Base-by-base conservation (phyloP, 2,888 invertebrate species). In the Ceratothoa steindachneri region DNA sequence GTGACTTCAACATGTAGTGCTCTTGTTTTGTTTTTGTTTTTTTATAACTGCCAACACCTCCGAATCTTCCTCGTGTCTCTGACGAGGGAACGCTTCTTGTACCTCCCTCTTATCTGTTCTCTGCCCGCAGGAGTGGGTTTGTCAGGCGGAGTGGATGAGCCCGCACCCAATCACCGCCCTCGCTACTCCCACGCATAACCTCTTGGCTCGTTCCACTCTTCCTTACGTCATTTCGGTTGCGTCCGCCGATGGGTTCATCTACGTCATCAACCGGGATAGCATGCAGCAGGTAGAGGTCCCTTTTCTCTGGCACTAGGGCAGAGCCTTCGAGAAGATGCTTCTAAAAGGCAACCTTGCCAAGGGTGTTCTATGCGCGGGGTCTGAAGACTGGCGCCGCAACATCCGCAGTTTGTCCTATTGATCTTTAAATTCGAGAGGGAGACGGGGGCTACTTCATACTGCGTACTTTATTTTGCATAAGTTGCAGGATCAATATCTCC, bases 201-300 rank as follows among this genome's bases (percentile, higher is more conserved):
- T 78, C 19, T 71, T 78, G 15, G 71, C 72, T 22, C 67, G 68
- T 22, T 69, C 72, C 7, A 73, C 73, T 22, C 30, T 78, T 12
- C 75, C 78, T 4, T 71, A 73, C 55, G 69, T 76, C 30, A 71
- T 78, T 66, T 71, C 78, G 53, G 75, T 75, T 22, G 78, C 78
- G 12, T 73, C 75, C 22, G 69, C 71, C 28, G 78, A 76, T 71
- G 75, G 71, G 31, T 52, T 29, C 24, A 69, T 78, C 12, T 75
- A 72, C 64, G 73, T 72, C 1, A 73, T 78, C 52, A 78, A 78
- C 68, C 69, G 69, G 19, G 71, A 74, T 22, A 73, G 55, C 41
- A 75, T 78, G 73, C 73, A 75, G 31, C 75, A 75, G 71, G 78
- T 78, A 31, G 15, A 30, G 24, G 19, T 3, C 24, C 19, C n/a